Percentiles rank a stretch among this genome's conserved stretches.
phyloP scores from a whole-genome alignment of 2,113 vertebrate genomes.

The Laticauda colubrina region DNA sequence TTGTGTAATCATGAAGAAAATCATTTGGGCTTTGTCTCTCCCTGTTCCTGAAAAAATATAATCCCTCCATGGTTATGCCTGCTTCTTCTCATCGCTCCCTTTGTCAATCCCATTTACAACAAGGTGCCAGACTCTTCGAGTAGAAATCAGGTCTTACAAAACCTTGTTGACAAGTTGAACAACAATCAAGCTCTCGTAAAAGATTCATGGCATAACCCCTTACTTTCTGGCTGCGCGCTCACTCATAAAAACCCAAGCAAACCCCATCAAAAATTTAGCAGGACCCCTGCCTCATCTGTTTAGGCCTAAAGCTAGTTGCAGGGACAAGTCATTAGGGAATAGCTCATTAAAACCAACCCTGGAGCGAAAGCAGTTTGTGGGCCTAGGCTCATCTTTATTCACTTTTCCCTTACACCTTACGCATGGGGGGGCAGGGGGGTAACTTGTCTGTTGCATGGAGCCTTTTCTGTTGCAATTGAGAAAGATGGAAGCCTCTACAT shows the following conservation, averaged over 20 bases:
- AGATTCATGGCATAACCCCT: conserved; percentile 80
- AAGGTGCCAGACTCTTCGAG: conserved; percentile 61
- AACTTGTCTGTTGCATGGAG: conserved; percentile 59
- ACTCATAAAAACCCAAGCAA: conserved; percentile 81
- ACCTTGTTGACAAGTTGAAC: conserved; percentile 71
- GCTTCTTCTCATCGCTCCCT: conserved; percentile 30
- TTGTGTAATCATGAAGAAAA: neutral
- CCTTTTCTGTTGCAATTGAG: conserved; percentile 62
- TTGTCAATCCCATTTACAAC: conserved; percentile 40
- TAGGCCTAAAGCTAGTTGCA: conserved; percentile 88
- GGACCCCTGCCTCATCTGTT: conserved; percentile 87
- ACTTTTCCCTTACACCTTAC: conserved; percentile 72
- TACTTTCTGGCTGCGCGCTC: conserved; percentile 72
- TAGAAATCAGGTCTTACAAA: conserved; percentile 65
- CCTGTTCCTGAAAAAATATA: conserved; percentile 37
- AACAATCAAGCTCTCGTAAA: conserved; percentile 74
- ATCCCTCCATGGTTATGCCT: neutral
- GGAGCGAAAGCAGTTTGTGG: conserved; percentile 82
- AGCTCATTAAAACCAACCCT: conserved; percentile 88
- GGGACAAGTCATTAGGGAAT: conserved; percentile 88
- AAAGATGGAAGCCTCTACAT: conserved; percentile 50
- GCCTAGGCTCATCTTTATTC: conserved; percentile 76
- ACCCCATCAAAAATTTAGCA: conserved; percentile 90
- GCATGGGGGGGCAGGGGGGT: conserved; percentile 41
- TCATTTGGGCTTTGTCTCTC: neutral